These are phyloP conservation scores for Leptopilina drosophilae DNA, from an alignment of 2,888 invertebrate species.

Conservation along the genomic window DNA sequence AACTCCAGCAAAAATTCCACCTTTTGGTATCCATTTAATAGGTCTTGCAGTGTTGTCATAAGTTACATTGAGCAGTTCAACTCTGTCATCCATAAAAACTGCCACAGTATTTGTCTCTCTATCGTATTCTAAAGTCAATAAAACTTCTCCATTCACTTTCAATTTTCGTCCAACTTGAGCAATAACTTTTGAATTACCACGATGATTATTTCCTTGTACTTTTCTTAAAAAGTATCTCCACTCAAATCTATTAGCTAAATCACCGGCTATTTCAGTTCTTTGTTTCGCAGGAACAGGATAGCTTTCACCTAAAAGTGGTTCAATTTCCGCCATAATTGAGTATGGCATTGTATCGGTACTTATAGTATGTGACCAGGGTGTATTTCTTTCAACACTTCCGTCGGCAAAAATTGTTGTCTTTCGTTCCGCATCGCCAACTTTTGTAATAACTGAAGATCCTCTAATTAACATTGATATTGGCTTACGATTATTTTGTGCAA, in stretches of 20 bases:
- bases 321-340: slow-evolving; percentile 91
- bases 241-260: slow-evolving; percentile 94
- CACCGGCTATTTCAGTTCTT: slow-evolving; percentile 92
- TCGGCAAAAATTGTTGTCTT: slow-evolving; percentile 89
- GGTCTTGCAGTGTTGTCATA: slow-evolving; percentile 92
- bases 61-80: slow-evolving; percentile 90
- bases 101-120: slow-evolving; percentile 90
- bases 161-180: slow-evolving; percentile 91
- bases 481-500: slow-evolving; percentile 89
- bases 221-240: slow-evolving; percentile 95
- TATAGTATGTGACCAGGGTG: slow-evolving; percentile 92
- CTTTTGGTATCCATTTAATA: slow-evolving; percentile 90
- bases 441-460: slow-evolving; percentile 90
- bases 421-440: slow-evolving; percentile 89
- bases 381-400: slow-evolving; percentile 88
- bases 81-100: slow-evolving; percentile 91
- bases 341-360: slow-evolving; percentile 95
- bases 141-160: slow-evolving; percentile 93
- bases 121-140: slow-evolving; percentile 94
- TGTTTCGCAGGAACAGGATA: slow-evolving; percentile 95
- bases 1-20: slow-evolving; percentile 92
- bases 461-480: slow-evolving; percentile 92
- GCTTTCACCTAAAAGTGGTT: slow-evolving; percentile 91
- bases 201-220: slow-evolving; percentile 79
- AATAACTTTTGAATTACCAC: slow-evolving; percentile 81